A percentile compares a stretch with the other conserved stretches of the same genome.
Evolutionary conservation across 2,113 vertebrate genomes (phyloP).

Genomic region (Siniperca chuatsi): DNA sequence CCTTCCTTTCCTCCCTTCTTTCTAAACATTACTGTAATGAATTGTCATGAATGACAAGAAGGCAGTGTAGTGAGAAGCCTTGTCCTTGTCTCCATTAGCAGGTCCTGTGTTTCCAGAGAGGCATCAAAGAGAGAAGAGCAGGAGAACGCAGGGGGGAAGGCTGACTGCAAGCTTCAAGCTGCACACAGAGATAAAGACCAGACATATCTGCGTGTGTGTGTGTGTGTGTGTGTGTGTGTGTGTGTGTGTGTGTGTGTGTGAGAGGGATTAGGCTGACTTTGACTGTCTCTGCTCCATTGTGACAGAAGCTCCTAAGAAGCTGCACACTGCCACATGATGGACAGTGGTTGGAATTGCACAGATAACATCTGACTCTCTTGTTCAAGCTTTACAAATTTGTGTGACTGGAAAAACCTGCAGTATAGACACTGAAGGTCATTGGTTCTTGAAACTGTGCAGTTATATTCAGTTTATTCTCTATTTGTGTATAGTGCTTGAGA

Average conservation of each 20-base stretch:
- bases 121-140: slow-evolving; percentile 76
- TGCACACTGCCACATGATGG: slow-evolving; percentile 84
- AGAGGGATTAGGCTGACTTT: slow-evolving; percentile 77
- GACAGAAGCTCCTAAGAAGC: slow-evolving; percentile 74
- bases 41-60: slow-evolving; percentile 73
- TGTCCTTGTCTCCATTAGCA: slow-evolving; percentile 78
- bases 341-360: slow-evolving; percentile 79
- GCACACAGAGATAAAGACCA: slow-evolving; percentile 84
- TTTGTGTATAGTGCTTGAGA: neutral
- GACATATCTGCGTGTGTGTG: slow-evolving; percentile 64
- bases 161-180: slow-evolving; percentile 82
- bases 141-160: slow-evolving; percentile 60
- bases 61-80: slow-evolving; percentile 64
- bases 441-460: slow-evolving; percentile 40
- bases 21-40: slow-evolving; percentile 67
- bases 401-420: slow-evolving; percentile 60
- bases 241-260: slow-evolving; percentile 42
- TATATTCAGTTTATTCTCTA: slow-evolving; percentile 30
- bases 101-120: slow-evolving; percentile 76
- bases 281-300: slow-evolving; percentile 73
- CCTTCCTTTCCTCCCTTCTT: neutral
- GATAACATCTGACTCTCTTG: slow-evolving; percentile 45
- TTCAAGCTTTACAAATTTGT: slow-evolving; percentile 61
- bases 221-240: slow-evolving; percentile 40
- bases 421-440: slow-evolving; percentile 62